Evolutionary conservation across 2,888 invertebrate species (phyloP), one percentile per base, ranked within the genome.

Genomic region (Hylaea fasciaria): DNA sequence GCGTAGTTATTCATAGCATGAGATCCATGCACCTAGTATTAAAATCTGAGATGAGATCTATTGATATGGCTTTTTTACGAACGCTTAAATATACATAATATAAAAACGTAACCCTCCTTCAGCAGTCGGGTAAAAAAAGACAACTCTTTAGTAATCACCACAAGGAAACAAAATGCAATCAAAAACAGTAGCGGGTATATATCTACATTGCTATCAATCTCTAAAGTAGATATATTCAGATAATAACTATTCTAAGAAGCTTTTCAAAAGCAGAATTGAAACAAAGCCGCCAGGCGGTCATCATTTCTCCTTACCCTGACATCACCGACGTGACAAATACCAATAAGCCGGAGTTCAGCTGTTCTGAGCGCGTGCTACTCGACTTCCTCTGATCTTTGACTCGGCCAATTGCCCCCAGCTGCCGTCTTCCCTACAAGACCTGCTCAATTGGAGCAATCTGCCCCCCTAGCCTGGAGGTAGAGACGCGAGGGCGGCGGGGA

Each of bases 301-400:
- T 73, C 70, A 67, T 65, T 56, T 70, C 72, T 73, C 66, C 64
- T 67, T 58, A 50, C 29, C 67, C 65, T 68, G 63, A 51, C 44
- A 64, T 56, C 65, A 67, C 67, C 72, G 43, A 59, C 43, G 78
- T 77, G 79, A 78, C 81, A 75, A 83, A 79, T 75, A 66, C 71
- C 76, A 72, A 73, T 69, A 76, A 80, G 52, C 60, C 57, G 56
- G 49, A 61, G 68, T 66, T 61, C 69, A 66, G 68, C 75, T 73
- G 70, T 52, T 64, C 70, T 65, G 70, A 80, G 77, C 81, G 78
- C 80, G 77, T 77, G 87, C 85, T 85, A 83, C 78, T 80, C 78
- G 81, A 87, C 91, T 91, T 91, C 91, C 91, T 91, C 90, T 91
- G 91, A 91, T 90, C 91, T 91, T 88, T 91, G 91, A 91, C 91